These are phyloP conservation scores for Acanthosepion esculentum DNA, from an alignment of 2,888 invertebrate species.

Conservation along the genomic window DNA sequence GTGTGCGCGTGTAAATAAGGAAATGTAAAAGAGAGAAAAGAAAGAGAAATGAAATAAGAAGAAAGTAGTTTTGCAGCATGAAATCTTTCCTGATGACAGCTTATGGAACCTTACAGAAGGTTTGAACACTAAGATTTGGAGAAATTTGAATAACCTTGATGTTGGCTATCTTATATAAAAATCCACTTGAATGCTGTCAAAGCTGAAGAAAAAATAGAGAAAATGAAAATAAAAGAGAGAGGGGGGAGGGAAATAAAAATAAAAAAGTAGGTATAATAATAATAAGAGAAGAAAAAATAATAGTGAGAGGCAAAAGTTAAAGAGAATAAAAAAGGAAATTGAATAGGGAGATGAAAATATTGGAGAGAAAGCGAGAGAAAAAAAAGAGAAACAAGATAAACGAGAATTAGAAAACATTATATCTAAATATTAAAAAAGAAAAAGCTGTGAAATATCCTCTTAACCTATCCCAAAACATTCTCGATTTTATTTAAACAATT, in stretches of 20 bases:
- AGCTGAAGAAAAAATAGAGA: not conserved
- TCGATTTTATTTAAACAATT: slow-evolving; percentile 49
- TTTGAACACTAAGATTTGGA: too few species aligned
- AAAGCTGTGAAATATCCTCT: not conserved
- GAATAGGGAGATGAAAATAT: not conserved
- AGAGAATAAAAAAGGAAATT: not conserved
- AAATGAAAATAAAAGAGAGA: slow-evolving; percentile 38
- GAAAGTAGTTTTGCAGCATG: not conserved
- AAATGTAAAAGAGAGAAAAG: not conserved
- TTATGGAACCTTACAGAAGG: too few species aligned
- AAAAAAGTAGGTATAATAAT: not conserved
- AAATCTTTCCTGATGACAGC: too few species aligned
- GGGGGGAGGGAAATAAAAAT: not conserved
- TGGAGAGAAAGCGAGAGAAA: slow-evolving; percentile 34
- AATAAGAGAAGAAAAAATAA: not conserved
- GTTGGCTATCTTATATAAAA: not conserved
- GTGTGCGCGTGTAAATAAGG: not conserved
- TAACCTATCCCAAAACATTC: not conserved
- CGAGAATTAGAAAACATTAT: not conserved
- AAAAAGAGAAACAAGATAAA: not conserved
- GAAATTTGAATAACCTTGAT: too few species aligned
- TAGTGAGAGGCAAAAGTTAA: not conserved
- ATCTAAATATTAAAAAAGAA: not conserved
- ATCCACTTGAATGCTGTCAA: not conserved
- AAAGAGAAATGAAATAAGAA: not conserved